Evolutionary conservation across 2,797 vertebrate species (phyloP), one percentile per base, ranked within the genome.

Genomic region (Ispidina picta): DNA sequence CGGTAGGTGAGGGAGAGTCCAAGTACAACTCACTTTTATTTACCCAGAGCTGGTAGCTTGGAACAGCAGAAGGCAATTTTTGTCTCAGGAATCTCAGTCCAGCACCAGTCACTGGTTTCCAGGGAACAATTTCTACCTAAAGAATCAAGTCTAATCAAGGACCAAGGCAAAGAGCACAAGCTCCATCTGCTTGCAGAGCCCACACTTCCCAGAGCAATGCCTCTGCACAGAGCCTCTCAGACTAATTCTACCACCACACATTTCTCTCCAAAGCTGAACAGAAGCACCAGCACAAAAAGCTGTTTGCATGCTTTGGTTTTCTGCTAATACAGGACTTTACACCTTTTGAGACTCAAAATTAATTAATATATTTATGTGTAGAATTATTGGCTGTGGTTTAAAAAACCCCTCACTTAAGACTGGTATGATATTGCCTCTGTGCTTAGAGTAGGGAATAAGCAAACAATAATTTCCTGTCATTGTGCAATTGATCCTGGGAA

Each of bases 191-290:
- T 78, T 48, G 41, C 44, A 59, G 63, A 86, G 66, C 69, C 51
- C 0, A 0, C 5, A 0, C 22, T 84, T 60, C 74, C 64, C 70
- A 0, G 5, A 81, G 76, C 65, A 17, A 9, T 16, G 55, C 64
- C 64, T 60, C 83, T 82, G 78, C 72, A 33, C 14, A 12, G 44
- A 73, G 65, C 66, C 55, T 71, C 18, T 48, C 56, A 44, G 55
- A 44, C 14, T 6, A 1, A 15, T 39, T 31, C 44, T 25, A 70
- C 21, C 20, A 21, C 52, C 25, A 28, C 12, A 7, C 37, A 2
- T 15, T 77, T 60, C 44, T 44, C 23, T 60, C 63, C 69, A 52
- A 41, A 69, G 76, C 63, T 62, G 46, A 73, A 20, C 58, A 55
- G 63, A 77, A 69, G n/a, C 29, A 43, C 11, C 37, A 28, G 49